Conservation (phyloP, 2,113 vertebrate genomes). For the Amazona guildingii region DNA sequence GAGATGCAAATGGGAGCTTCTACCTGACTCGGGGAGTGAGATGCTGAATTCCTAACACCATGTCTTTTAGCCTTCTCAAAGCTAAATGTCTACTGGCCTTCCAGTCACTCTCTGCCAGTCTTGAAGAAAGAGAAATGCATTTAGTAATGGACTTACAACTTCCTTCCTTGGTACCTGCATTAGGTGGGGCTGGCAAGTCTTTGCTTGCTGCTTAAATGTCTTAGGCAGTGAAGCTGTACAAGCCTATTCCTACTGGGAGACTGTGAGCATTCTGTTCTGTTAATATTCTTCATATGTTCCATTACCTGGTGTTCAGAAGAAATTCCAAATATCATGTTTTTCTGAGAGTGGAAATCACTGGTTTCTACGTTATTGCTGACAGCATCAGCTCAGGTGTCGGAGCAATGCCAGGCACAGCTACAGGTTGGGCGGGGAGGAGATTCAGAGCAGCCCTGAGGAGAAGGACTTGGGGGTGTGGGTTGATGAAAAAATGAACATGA, state of each 20-base stretch:
- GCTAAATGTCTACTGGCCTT: neutral
- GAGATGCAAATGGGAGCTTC: neutral
- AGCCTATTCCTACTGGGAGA: neutral
- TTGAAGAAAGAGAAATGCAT: neutral
- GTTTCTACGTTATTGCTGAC: neutral
- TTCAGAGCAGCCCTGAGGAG: too few relatives aligned
- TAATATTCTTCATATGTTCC: neutral
- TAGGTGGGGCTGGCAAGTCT: neutral
- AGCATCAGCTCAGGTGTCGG: neutral
- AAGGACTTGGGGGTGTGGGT: too few relatives aligned
- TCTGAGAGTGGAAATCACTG: neutral
- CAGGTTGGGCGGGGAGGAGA: too few relatives aligned
- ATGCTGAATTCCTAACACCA: neutral
- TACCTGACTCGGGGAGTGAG: neutral
- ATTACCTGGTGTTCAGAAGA: neutral
- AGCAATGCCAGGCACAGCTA: too few relatives aligned
- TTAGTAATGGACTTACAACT: neutral
- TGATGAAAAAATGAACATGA: too few relatives aligned
- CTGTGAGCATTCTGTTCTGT: neutral
- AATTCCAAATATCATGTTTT: neutral
- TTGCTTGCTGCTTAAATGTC: neutral
- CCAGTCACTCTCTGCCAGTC: neutral
- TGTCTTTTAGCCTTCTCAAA: neutral
- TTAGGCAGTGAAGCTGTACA: neutral
- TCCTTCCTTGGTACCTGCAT: neutral